A percentile compares a stretch with the other conserved stretches of the same genome.
These are phyloP conservation scores for Acronicta psi DNA, from an alignment of 2,888 invertebrate species.

Conservation along the genomic window DNA sequence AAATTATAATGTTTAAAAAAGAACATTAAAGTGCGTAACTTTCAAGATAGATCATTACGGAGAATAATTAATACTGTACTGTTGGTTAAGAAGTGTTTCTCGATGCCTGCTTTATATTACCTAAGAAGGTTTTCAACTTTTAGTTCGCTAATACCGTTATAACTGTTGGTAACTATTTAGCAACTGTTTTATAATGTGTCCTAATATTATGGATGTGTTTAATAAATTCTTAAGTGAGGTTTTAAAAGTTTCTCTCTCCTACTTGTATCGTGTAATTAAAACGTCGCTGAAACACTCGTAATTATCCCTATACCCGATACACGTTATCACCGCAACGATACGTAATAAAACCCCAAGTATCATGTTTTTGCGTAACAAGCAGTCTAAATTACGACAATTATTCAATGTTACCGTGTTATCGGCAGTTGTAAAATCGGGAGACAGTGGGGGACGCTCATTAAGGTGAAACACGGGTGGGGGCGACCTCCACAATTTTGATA, in stretches of 20 bases:
- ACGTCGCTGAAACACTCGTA: conserved; percentile 41
- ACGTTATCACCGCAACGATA: conserved; percentile 71
- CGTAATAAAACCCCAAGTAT: conserved; percentile 78
- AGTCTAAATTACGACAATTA: conserved; percentile 87
- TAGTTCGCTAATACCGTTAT: no score
- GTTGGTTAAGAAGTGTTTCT: no score
- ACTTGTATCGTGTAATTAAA: conserved; percentile 23
- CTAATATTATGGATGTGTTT: no score
- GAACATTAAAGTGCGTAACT: no score
- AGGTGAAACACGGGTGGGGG: conserved; percentile 67
- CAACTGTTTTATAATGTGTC: no score
- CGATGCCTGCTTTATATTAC: no score
- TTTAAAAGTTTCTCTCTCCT: not conserved
- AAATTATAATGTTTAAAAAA: no score
- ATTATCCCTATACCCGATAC: conserved; percentile 62
- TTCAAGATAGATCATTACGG: no score
- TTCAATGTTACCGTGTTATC: conserved; percentile 86
- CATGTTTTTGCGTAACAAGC: conserved; percentile 85
- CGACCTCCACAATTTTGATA: conserved; percentile 56
- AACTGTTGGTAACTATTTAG: no score
- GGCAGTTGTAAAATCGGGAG: conserved; percentile 84
- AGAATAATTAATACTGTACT: no score
- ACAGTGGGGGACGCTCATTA: conserved; percentile 77
- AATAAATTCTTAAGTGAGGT: not conserved
- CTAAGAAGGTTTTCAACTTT: no score